These are phyloP conservation scores for Rana temporaria DNA, from an alignment of 2,113 vertebrate species.

Conservation along the genomic window DNA sequence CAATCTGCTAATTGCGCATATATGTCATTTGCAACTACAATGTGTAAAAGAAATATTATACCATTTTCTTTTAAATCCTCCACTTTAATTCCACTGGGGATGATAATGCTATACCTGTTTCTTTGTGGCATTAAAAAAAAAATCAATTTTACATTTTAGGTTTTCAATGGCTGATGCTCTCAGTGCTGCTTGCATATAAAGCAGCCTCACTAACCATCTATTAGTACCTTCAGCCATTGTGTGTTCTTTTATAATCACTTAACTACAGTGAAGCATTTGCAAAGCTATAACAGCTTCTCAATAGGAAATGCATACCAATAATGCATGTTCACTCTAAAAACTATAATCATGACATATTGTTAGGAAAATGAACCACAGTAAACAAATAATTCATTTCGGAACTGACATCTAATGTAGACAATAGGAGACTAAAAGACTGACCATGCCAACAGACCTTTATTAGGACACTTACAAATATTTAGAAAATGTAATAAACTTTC, in stretches of 20 bases:
- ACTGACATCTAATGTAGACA: constrained; percentile 20
- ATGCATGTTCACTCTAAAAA: constrained; percentile 54
- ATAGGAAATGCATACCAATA: constrained; percentile 59
- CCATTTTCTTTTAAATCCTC: constrained; percentile 44
- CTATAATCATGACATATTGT: constrained; percentile 22
- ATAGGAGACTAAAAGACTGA: constrained; percentile 35
- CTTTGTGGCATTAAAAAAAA: constrained; percentile 55
- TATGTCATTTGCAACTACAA: constrained; percentile 11
- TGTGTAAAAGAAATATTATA: constrained; percentile 36
- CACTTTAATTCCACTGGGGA: constrained; percentile 57
- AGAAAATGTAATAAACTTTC: neutral
- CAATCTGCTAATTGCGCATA: constrained; percentile 18
- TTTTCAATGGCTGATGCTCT: constrained; percentile 60
- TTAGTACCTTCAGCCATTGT: constrained; percentile 66
- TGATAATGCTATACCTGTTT: constrained; percentile 58
- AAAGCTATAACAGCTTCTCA: constrained; percentile 61
- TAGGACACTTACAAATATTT: neutral
- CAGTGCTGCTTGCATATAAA: constrained; percentile 51
- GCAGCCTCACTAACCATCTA: constrained; percentile 51
- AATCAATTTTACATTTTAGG: constrained; percentile 63
- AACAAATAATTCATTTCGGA: constrained; percentile 57
- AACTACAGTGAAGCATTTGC: constrained; percentile 77
- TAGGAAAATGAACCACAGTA: constrained; percentile 59
- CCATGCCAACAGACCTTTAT: constrained; percentile 14
- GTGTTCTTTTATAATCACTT: constrained; percentile 72